phyloP scores from a whole-genome alignment of 2,797 vertebrate species.

The Melanotaenia boesemani region DNA sequence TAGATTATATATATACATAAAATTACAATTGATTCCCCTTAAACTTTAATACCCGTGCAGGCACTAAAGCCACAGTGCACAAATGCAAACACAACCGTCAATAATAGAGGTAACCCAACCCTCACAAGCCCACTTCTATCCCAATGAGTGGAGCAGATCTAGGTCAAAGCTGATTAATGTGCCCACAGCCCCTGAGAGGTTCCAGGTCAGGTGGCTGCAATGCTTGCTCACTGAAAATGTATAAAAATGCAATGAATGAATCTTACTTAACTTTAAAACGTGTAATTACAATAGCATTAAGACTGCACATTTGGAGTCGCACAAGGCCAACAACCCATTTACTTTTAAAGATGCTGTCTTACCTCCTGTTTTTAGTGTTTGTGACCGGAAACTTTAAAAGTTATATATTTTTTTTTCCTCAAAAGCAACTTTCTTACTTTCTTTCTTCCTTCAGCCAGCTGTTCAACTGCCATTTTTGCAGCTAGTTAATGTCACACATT shows the following conservation, averaged over 20 bases:
- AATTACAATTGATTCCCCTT: neutral
- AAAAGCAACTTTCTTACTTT: no score
- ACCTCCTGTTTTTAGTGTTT: conserved; percentile 12
- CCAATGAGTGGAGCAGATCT: conserved; percentile 79
- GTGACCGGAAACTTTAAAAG: neutral
- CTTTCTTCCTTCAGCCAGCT: neutral
- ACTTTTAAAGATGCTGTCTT: conserved; percentile 22
- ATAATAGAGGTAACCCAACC: conserved; percentile 72
- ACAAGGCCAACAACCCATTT: conserved; percentile 19
- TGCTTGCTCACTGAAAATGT: conserved; percentile 59
- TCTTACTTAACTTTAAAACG: conserved; percentile 9
- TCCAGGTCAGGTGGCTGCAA: conserved; percentile 77
- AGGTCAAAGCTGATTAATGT: conserved; percentile 87
- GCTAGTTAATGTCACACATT: conserved; percentile 25
- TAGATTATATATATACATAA: neutral
- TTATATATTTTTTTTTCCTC: no score
- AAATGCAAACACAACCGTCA: conserved; percentile 34
- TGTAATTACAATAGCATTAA: conserved; percentile 13
- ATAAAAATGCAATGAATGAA: conserved; percentile 58
- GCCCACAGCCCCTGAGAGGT: conserved; percentile 73
- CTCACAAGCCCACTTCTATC: conserved; percentile 64
- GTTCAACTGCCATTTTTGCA: conserved; percentile 8
- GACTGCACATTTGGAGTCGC: conserved; percentile 2
- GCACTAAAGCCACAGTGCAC: conserved; percentile 39
- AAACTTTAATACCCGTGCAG: conserved; percentile 36